Evolutionary conservation across 92 coral and sea anemone genomes (phyloP).

Genomic region (Porites cylindrica): DNA sequence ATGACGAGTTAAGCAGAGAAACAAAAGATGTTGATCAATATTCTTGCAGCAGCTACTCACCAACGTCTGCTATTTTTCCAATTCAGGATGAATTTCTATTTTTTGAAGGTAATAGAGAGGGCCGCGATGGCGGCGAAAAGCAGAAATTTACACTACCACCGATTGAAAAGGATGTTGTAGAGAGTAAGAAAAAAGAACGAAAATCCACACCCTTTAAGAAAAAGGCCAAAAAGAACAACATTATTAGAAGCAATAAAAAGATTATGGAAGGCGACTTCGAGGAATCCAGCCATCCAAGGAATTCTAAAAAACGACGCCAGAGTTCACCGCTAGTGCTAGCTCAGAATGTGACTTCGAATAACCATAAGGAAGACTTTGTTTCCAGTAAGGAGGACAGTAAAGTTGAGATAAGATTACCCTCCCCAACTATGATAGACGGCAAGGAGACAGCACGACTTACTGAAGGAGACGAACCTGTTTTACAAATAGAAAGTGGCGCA

Average conservation of each 20-base stretch:
- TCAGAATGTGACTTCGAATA: not conserved
- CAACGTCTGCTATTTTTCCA: conserved; percentile 54
- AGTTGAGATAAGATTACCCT: not conserved
- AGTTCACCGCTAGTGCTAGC: not conserved
- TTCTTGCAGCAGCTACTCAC: not conserved
- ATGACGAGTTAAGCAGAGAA: not conserved
- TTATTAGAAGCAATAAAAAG: not conserved
- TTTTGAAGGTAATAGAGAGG: not conserved
- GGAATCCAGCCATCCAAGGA: not conserved
- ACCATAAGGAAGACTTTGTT: not conserved
- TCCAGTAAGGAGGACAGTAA: not conserved
- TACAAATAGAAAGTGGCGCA: not conserved
- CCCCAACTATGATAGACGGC: not conserved
- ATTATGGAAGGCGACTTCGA: not conserved
- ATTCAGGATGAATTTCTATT: conserved; percentile 53
- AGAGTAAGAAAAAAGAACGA: conserved; percentile 7
- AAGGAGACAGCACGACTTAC: not conserved
- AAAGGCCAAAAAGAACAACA: not conserved
- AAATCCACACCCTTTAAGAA: not conserved
- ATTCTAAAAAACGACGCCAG: not conserved
- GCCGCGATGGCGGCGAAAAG: conserved; percentile 13
- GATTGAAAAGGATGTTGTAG: not conserved
- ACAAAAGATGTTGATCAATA: conserved; percentile 8
- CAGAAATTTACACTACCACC: conserved; percentile 14
- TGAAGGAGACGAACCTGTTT: not conserved